Percentiles rank a stretch among this genome's conserved stretches.
These are phyloP conservation scores for Calliopsis andreniformis DNA, from an alignment of 1,140 invertebrate species.

Conservation along the genomic window DNA sequence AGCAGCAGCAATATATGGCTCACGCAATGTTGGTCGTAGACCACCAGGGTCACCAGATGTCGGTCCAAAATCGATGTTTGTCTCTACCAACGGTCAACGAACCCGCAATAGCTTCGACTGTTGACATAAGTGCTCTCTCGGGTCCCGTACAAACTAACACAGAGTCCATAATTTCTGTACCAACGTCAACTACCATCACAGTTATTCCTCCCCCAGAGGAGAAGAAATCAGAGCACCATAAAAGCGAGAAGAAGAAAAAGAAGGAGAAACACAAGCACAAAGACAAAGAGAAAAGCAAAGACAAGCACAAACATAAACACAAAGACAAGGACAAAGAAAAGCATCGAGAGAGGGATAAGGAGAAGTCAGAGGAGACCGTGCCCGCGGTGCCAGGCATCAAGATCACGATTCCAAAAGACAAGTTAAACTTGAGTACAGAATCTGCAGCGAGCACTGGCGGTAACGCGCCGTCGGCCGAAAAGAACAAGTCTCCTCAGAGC, in stretches of 20 bases:
- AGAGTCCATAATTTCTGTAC: constrained; percentile 40
- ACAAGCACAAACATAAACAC: constrained; percentile 84
- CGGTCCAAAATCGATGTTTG: constrained; percentile 29
- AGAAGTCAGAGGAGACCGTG: constrained; percentile 69
- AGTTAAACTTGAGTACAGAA: constrained; percentile 78
- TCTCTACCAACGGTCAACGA: constrained; percentile 33
- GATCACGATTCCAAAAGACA: constrained; percentile 87
- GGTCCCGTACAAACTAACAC: constrained; percentile 43
- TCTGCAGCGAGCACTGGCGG: constrained; percentile 9
- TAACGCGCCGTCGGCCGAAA: constrained; percentile 46
- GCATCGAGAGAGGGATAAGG: constrained; percentile 80
- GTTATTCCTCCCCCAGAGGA: constrained; percentile 62
- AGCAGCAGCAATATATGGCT: constrained; percentile 33
- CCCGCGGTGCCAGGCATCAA: constrained; percentile 82
- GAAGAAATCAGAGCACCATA: constrained; percentile 86
- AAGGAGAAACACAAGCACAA: constrained; percentile 86
- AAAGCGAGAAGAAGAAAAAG: constrained; percentile 86
- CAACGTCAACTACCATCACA: constrained; percentile 45
- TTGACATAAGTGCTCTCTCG: constrained; percentile 64
- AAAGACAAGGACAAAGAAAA: constrained; percentile 84
- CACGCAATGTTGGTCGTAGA: constrained; percentile 34
- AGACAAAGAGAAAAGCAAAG: constrained; percentile 82
- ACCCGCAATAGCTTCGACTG: constrained; percentile 56
- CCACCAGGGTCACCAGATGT: constrained; percentile 19
- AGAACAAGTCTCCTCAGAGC: constrained; percentile 63